Evolutionary conservation across 2,113 vertebrate species (phyloP), one percentile per base, ranked within the genome.

Genomic region (Pseudorhombus dupliciocellatus): DNA sequence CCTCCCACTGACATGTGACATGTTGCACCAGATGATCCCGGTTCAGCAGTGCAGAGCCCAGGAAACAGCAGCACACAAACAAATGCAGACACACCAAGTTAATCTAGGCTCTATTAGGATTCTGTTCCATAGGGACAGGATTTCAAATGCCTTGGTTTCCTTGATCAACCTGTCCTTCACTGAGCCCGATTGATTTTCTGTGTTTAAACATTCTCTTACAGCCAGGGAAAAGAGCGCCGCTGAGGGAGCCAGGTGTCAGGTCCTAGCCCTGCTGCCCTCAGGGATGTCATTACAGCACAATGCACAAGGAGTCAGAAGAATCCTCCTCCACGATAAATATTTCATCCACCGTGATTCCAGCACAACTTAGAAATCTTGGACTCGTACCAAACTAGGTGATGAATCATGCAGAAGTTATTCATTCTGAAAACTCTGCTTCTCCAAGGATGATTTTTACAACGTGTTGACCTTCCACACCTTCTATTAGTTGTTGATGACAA

Each of bases 211-310:
- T 54, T 22, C 63, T 65, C 20, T 28, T 14, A 22, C 37, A 51
- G 70, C 62, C 34, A 12, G 34, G 52, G 57, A 37, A 42, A 28
- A 22, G 28, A 8, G 20, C 9, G 10, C 12, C 55, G 22, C 34
- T 66, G 74, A 80, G 71, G 70, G 78, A 75, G 69, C 70, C 66
- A 4, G 4, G 48, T 83, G 58, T 82, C 61, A 58, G 60, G 61
- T 64, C 75, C 68, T 67, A 73, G 66, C 58, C 77, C 66, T 8
- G n/a, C 51, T 75, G 80, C 76, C 87, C 80, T 76, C 55, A 28
- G 59, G 72, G 79, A 72, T 42, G 44, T 70, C 54, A 72, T 79
- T 77, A 76, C 53, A 31, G 74, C 21, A 59, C 59, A 75, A 61
- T 53, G 57, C 56, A 26, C 16, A 10, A 28, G n/a, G 46, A 59